A percentile compares a stretch with the other conserved stretches of the same genome.
Evolutionary conservation across 1,140 invertebrate species (phyloP).

Genomic region (Harpegnathos saltator): DNA sequence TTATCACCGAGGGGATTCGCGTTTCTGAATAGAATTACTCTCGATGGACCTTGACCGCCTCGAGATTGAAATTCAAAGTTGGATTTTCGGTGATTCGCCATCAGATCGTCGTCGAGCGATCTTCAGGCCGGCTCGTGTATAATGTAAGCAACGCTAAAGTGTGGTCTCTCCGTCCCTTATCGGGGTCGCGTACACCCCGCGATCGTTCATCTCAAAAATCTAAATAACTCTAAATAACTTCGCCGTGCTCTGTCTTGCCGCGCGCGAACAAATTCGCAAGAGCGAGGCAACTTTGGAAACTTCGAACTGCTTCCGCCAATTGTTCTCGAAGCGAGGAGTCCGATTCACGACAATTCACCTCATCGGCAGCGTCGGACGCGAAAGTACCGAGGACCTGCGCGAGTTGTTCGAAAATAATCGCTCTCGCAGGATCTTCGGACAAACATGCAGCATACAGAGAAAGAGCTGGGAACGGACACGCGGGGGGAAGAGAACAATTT

Average conservation of each 20-base stretch:
- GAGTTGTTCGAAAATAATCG: background rate
- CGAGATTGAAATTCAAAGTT: constrained; percentile 80
- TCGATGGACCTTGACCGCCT: constrained; percentile 72
- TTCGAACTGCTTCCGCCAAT: too few species aligned
- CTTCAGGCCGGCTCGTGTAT: constrained; percentile 76
- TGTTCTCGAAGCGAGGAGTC: too few species aligned
- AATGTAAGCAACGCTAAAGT: constrained; percentile 77
- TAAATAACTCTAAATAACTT: constrained; percentile 2
- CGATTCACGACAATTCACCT: background rate
- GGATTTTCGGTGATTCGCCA: constrained; percentile 73
- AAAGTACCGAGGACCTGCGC: background rate
- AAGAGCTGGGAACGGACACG: background rate
- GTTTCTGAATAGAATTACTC: constrained; percentile 48
- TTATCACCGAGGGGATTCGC: constrained; percentile 32
- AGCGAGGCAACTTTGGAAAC: background rate
- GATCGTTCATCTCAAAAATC: background rate
- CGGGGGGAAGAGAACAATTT: constrained; percentile 6
- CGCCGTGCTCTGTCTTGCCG: background rate
- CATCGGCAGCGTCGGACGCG: background rate
- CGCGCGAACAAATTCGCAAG: background rate
- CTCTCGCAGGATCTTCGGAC: background rate
- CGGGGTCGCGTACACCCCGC: background rate
- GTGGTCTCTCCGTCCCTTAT: constrained; percentile 72
- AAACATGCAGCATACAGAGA: constrained; percentile 5
- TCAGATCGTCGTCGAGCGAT: constrained; percentile 73